Evolutionary conservation across 2,113 vertebrate genomes (phyloP).

Genomic region (Sturnira hondurensis): DNA sequence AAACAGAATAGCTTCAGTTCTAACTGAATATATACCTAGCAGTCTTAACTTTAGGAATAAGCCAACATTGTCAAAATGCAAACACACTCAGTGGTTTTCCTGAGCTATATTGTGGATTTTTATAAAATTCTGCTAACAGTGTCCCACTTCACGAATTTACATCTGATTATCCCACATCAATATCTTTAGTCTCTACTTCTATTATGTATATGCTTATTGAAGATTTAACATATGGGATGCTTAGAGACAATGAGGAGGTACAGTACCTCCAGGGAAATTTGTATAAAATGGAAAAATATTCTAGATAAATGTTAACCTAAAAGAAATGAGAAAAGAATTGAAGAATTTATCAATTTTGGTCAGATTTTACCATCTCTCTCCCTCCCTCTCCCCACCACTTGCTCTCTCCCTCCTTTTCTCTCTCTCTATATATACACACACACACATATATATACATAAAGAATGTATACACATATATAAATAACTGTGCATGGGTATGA

Average conservation of each 20-base stretch:
- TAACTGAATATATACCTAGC: background rate
- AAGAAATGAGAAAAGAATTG: background rate
- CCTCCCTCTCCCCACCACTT: background rate
- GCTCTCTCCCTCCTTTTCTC: background rate
- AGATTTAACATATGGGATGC: background rate
- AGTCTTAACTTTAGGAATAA: background rate
- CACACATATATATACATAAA: background rate
- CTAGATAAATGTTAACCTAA: slow-evolving; percentile 4
- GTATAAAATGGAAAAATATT: slow-evolving; percentile 14
- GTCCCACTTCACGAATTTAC: background rate
- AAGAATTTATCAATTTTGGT: background rate
- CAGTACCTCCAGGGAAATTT: background rate
- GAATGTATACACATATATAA: background rate
- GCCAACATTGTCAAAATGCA: background rate
- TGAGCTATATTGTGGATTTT: background rate
- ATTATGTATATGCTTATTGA: background rate
- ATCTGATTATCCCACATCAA: background rate
- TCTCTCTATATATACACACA: background rate
- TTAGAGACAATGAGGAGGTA: background rate
- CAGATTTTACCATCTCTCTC: background rate
- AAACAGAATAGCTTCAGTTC: background rate
- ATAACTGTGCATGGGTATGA: background rate
- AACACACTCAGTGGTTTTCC: background rate
- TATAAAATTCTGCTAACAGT: background rate
- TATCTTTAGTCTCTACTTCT: background rate